Conservation (phyloP, 2,888 invertebrate species). For the Alsophila aescularia region DNA sequence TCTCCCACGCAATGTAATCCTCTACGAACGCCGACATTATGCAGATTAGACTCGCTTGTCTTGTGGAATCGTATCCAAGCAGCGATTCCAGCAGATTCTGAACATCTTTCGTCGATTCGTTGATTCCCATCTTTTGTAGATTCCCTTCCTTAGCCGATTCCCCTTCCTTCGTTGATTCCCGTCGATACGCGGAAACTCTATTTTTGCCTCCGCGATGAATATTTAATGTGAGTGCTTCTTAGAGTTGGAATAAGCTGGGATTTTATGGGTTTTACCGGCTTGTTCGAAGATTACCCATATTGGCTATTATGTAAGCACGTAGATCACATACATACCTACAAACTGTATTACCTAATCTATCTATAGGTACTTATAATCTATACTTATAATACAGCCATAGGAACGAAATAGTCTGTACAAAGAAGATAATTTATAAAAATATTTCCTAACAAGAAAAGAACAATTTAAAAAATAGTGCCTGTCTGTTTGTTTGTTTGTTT, state of each 20-base stretch:
- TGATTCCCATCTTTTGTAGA: background rate
- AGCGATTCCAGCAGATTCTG: slow-evolving; percentile 3
- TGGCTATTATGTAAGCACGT: background rate
- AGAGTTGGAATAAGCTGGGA: slow-evolving; percentile 10
- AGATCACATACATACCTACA: no score
- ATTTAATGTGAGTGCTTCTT: slow-evolving; percentile 26
- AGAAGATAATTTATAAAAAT: no score
- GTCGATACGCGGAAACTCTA: slow-evolving; percentile 35
- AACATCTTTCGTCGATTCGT: slow-evolving; percentile 2
- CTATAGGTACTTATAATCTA: no score
- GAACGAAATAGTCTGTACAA: no score
- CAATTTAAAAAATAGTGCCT: no score
- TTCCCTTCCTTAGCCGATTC: no score
- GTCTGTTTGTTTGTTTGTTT: no score
- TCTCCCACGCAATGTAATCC: slow-evolving; percentile 22
- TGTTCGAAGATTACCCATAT: background rate
- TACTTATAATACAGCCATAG: no score
- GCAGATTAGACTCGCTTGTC: slow-evolving; percentile 75
- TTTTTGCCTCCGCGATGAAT: slow-evolving; percentile 35
- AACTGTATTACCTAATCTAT: no score
- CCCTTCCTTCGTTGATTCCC: slow-evolving; percentile 30
- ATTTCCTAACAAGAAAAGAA: no score
- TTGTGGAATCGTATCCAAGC: slow-evolving; percentile 59
- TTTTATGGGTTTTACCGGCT: background rate
- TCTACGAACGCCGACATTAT: slow-evolving; percentile 60